These are phyloP conservation scores for Acholoe squamosa DNA, from an alignment of 2,888 invertebrate species.

Conservation along the genomic window DNA sequence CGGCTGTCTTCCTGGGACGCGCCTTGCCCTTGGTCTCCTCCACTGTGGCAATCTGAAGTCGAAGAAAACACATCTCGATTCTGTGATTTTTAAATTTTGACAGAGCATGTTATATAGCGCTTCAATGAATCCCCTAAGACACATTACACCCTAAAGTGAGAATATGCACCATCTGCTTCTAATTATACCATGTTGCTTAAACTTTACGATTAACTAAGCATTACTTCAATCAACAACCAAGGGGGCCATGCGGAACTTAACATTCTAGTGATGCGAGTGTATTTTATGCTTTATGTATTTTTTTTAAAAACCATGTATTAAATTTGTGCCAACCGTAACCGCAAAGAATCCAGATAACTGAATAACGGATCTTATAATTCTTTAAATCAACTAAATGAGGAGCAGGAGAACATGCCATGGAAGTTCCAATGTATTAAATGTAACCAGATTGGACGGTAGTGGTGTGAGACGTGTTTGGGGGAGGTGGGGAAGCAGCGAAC, in stretches of 20 bases:
- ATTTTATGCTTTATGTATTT: neutral
- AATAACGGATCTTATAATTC: neutral
- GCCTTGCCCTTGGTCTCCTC: slow-evolving; percentile 67
- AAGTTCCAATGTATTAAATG: neutral
- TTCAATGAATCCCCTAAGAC: neutral
- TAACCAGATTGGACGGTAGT: neutral
- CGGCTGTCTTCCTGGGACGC: slow-evolving; percentile 65
- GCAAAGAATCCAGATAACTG: neutral
- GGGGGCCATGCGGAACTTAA: neutral
- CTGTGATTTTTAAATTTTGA: neutral
- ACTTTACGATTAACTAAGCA: neutral
- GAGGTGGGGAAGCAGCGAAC: neutral
- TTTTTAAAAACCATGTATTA: neutral
- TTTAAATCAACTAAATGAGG: neutral
- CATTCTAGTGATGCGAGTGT: neutral
- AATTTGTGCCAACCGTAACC: neutral
- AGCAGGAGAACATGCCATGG: slow-evolving; percentile 20
- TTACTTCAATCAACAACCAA: neutral
- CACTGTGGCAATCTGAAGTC: slow-evolving; percentile 68
- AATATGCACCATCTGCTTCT: neutral
- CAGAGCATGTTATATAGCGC: neutral
- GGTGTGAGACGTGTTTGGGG: neutral
- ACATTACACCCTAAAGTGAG: neutral
- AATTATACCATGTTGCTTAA: neutral
- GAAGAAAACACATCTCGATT: neutral